Conservation (phyloP, 2,113 vertebrate genomes). For the Gobio gobio region DNA sequence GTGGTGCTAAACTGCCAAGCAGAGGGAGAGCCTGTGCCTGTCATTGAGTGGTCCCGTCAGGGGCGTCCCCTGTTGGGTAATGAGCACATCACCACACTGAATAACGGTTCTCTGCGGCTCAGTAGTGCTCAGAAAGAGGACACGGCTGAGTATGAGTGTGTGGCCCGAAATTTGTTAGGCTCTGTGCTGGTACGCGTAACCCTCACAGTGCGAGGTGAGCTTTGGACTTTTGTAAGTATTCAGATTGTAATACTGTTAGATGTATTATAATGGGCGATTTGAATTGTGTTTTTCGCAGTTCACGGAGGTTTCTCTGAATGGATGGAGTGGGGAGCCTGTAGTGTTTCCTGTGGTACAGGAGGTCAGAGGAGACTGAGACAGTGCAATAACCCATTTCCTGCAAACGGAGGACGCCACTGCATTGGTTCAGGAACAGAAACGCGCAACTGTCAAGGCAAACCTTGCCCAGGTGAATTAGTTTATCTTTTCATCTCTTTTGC, state of each 20-base stretch:
- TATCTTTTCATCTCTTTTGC: neutral
- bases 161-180: constrained; percentile 90
- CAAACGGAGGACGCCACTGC: constrained; percentile 88
- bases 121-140: constrained; percentile 83
- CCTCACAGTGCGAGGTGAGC: constrained; percentile 87
- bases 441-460: constrained; percentile 82
- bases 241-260: neutral
- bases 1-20: constrained; percentile 87
- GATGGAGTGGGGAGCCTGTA: constrained; percentile 89
- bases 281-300: constrained; percentile 72
- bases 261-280: neutral
- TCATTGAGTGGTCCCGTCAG: constrained; percentile 84
- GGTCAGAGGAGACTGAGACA: constrained; percentile 84
- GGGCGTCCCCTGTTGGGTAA: constrained; percentile 75
- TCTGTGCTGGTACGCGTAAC: constrained; percentile 81
- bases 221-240: neutral
- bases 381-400: constrained; percentile 87
- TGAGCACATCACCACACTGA: constrained; percentile 74
- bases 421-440: constrained; percentile 75
- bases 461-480: constrained; percentile 84
- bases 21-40: constrained; percentile 84
- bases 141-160: constrained; percentile 88
- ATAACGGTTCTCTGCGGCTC: constrained; percentile 85
- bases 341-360: constrained; percentile 87
- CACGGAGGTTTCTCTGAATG: constrained; percentile 91